A percentile compares a stretch with the other conserved stretches of the same genome.
Evolutionary conservation across 2,797 vertebrate species (phyloP).

Genomic region (Enteromius fasciolatus): DNA sequence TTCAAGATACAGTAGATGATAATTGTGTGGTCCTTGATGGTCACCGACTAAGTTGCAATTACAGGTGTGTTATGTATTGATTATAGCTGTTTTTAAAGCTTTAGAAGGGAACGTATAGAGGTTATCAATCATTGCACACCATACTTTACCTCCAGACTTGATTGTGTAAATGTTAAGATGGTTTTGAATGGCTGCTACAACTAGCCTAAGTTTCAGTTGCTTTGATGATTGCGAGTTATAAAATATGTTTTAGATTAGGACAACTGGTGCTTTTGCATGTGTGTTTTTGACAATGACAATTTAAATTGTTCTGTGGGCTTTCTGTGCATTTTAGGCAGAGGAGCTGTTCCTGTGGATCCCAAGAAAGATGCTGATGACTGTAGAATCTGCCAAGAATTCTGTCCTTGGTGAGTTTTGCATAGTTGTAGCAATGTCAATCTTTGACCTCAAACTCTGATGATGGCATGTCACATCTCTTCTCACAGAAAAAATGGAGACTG

Average conservation of each 20-base stretch:
- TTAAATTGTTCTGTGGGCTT: background rate
- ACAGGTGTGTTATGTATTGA: conserved; percentile 8
- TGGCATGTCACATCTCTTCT: background rate
- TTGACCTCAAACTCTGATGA: background rate
- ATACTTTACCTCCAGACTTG: conserved; percentile 22
- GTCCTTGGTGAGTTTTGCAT: conserved; percentile 84
- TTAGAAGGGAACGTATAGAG: background rate
- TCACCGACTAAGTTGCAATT: conserved; percentile 16
- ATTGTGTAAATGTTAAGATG: conserved; percentile 8
- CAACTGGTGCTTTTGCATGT: background rate
- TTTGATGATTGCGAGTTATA: conserved; percentile 12
- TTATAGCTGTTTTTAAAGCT: conserved; percentile 27
- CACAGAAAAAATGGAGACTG: background rate
- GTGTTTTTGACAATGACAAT: background rate
- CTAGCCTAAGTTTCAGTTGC: conserved; percentile 14
- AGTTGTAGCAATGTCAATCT: background rate
- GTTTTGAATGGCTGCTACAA: conserved; percentile 9
- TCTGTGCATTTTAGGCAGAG: conserved; percentile 81
- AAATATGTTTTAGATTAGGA: background rate
- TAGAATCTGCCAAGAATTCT: conserved; percentile 95
- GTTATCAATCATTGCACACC: conserved; percentile 24
- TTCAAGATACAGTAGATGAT: background rate
- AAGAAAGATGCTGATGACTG: conserved; percentile 94
- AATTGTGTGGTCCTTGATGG: conserved; percentile 21
- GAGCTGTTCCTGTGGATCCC: conserved; percentile 98